Base-by-base conservation (phyloP, 2,888 invertebrate genomes). In the Trissolcus japonicus region DNA sequence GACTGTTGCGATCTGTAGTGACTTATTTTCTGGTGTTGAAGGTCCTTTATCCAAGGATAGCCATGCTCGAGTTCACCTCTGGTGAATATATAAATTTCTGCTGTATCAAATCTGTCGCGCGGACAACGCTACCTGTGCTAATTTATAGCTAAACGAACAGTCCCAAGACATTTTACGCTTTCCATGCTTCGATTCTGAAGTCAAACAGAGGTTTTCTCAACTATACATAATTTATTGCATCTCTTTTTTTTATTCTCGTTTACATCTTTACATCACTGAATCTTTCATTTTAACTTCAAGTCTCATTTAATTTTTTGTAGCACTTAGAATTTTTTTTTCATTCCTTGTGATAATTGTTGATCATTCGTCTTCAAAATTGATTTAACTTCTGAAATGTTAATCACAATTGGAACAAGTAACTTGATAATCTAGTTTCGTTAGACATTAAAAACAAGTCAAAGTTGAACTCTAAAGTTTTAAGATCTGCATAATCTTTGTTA, bases 1-100 rank as follows among this genome's bases (percentile, higher is more conserved):
- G 53, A 48, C 41, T 17, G 54, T 59, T 75, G 59, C 59, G 59
- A 63, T 68, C 25, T 59, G 51, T 16, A 41, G 57, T 60, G 68
- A 75, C 68, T 75, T 75, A 75, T 74, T 63, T 59, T 63, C 48
- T 43, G 25, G 48, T 54, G 62, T 59, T 68, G 54, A 59, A 74
- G 62, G 73, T 29, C 43, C 55, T 61, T 67, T 61, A 67, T 56
- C 51, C 66, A 3, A 0, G 16, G 73, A 67, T 61, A 62, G 48
- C 29, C 57, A 16, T 50, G 57, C 60, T 56, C 50, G 14, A 6
- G 54, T 17, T 14, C 40, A 25, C 19, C 29, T 40, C 41, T 51
- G 41, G 17, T 51, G 56, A 74, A 66, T 56, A 51, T 74, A 61
- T 56, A 60, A 51, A 46, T 66, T 57, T 61, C 51, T 40, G 66